Conservation (phyloP, 2,113 vertebrate genomes). For the Aegotheles bennettii region DNA sequence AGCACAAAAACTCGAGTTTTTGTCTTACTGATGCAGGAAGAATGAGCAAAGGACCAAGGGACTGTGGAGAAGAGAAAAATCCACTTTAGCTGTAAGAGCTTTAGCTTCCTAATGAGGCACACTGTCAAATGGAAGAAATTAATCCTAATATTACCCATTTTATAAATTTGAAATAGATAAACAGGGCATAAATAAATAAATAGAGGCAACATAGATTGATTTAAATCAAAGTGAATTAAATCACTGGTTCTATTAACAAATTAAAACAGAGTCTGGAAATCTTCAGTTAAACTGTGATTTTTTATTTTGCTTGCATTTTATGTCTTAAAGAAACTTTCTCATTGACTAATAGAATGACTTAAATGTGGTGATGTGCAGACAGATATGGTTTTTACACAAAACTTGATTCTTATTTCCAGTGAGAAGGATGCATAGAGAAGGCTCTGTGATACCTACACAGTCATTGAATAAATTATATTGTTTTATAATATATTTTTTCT, state of each 20-base stretch:
- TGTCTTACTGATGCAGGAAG: not conserved
- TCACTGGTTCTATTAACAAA: not conserved
- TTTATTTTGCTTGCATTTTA: not conserved
- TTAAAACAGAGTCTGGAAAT: not conserved
- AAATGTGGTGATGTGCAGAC: not conserved
- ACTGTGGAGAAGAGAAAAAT: not conserved
- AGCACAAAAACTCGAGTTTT: constrained; percentile 10
- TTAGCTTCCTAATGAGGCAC: not conserved
- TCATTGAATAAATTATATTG: not conserved
- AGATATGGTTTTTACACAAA: not conserved
- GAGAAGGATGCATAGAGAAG: not conserved
- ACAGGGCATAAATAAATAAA: not conserved
- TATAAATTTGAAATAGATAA: not conserved
- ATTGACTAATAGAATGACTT: not conserved
- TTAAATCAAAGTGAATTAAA: not conserved
- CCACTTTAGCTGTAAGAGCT: not conserved
- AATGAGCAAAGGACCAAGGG: not conserved
- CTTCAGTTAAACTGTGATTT: not conserved
- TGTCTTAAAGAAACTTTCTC: not conserved
- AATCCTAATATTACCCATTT: not conserved
- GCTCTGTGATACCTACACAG: not conserved
- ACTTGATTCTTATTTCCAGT: not conserved
- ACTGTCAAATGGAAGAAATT: not conserved
- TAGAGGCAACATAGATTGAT: not conserved
- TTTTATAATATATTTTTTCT: not conserved